A percentile compares a stretch with the other conserved stretches of the same genome.
Evolutionary conservation across 1,140 invertebrate genomes (phyloP).

Genomic region (Asobara japonica): DNA sequence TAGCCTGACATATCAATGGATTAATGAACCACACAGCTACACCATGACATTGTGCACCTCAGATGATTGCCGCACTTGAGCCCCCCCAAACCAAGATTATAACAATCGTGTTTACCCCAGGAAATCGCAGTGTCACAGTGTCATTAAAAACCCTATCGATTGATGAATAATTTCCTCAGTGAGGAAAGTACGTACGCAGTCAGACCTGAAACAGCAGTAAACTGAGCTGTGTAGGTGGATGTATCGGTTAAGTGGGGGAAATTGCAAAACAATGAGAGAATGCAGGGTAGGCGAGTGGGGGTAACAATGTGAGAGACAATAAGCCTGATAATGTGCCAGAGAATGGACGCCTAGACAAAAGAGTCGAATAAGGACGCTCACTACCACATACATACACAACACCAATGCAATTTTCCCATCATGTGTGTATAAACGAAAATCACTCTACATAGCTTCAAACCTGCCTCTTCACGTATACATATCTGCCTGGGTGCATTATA

Average conservation of each 20-base stretch:
- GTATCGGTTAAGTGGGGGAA: conserved; percentile 68
- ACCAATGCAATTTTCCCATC: background rate
- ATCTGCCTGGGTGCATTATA: conserved; percentile 22
- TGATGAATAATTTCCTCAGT: background rate
- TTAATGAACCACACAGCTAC: too few relatives aligned
- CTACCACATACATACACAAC: conserved; percentile 24
- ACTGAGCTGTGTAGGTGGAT: conserved; percentile 46
- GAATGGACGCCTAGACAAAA: conserved; percentile 67
- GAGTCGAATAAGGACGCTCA: conserved; percentile 62
- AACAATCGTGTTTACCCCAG: background rate
- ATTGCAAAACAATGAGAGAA: conserved; percentile 66
- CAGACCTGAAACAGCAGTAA: conserved; percentile 17
- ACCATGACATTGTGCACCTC: too few relatives aligned
- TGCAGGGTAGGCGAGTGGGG: conserved; percentile 54
- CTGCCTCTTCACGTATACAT: conserved; percentile 20
- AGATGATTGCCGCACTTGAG: too few relatives aligned
- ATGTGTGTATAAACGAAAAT: conserved; percentile 2
- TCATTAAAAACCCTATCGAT: background rate
- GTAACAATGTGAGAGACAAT: conserved; percentile 67
- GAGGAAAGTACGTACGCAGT: conserved; percentile 1
- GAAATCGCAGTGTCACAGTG: background rate
- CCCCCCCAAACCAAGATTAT: too few relatives aligned
- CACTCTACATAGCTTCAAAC: conserved; percentile 16
- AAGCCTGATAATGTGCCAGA: conserved; percentile 67
- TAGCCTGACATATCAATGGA: too few relatives aligned